Conservation (phyloP, 2,888 invertebrate genomes). For the Drosophila mulleri region DNA sequence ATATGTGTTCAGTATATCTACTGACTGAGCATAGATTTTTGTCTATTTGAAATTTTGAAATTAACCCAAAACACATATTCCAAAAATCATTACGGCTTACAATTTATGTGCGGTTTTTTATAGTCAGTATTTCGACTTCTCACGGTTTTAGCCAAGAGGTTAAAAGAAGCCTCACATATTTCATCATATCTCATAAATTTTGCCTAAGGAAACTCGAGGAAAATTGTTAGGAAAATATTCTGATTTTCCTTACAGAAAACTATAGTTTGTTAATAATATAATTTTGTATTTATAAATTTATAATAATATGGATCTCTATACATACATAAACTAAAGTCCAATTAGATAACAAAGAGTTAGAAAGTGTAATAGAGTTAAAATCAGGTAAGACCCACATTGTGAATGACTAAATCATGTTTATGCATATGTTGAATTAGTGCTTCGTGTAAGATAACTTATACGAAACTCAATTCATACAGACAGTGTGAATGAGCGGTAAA, state of each 20-base stretch:
- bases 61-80: slow-evolving; percentile 1
- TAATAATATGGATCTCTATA: background rate
- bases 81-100: background rate
- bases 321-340: background rate
- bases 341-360: background rate
- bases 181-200: background rate
- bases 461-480: background rate
- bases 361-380: background rate
- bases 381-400: background rate
- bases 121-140: background rate
- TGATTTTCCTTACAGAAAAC: background rate
- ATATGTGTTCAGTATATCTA: background rate
- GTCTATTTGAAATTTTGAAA: slow-evolving; percentile 3
- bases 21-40: background rate
- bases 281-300: background rate
- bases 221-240: background rate
- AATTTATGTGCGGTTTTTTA: slow-evolving; percentile 6
- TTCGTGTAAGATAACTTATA: background rate
- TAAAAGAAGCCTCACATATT: background rate
- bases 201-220: background rate
- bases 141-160: background rate
- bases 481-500: slow-evolving; percentile 10
- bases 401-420: slow-evolving; percentile 16
- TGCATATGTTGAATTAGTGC: slow-evolving; percentile 11
- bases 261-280: background rate